Conservation (phyloP, 2,888 invertebrate genomes). For the Myathropa florea region DNA sequence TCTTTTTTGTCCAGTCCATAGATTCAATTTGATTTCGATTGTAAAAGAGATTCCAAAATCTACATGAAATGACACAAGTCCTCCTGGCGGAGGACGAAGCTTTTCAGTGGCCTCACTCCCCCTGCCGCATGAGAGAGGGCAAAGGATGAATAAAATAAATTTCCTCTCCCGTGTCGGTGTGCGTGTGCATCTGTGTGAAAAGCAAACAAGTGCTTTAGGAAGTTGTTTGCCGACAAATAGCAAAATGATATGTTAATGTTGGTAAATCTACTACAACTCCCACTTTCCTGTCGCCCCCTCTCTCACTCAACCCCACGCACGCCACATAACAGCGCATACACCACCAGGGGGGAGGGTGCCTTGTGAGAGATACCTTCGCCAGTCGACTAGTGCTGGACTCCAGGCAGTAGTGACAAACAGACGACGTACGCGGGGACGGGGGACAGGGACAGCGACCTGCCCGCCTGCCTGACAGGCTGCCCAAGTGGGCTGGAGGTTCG, state of each 20-base stretch:
- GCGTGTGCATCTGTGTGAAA: slow-evolving; percentile 45
- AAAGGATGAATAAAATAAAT: slow-evolving; percentile 65
- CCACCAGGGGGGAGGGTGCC: neutral
- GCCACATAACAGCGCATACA: too few species aligned
- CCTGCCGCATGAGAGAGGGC: neutral
- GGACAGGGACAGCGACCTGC: slow-evolving; percentile 14
- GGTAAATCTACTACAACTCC: slow-evolving; percentile 62
- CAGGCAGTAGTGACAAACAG: neutral
- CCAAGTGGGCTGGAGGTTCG: slow-evolving; percentile 28
- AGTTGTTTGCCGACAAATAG: slow-evolving; percentile 71
- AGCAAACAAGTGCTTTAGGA: slow-evolving; percentile 71
- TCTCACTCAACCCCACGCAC: neutral
- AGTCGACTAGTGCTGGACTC: neutral
- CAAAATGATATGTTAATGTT: slow-evolving; percentile 71
- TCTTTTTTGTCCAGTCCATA: neutral
- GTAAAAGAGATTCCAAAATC: slow-evolving; percentile 13
- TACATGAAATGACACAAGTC: slow-evolving; percentile 20
- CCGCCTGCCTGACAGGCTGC: neutral
- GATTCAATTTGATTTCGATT: slow-evolving; percentile 57
- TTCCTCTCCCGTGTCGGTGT: neutral
- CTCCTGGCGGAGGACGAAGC: neutral
- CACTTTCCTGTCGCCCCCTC: neutral
- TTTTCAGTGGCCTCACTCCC: neutral
- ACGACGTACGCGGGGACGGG: neutral
- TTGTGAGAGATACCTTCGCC: neutral